A percentile compares a stretch with the other conserved stretches of the same genome.
phyloP scores from a whole-genome alignment of 2,888 invertebrate genomes.

The Brenthis hecate region DNA sequence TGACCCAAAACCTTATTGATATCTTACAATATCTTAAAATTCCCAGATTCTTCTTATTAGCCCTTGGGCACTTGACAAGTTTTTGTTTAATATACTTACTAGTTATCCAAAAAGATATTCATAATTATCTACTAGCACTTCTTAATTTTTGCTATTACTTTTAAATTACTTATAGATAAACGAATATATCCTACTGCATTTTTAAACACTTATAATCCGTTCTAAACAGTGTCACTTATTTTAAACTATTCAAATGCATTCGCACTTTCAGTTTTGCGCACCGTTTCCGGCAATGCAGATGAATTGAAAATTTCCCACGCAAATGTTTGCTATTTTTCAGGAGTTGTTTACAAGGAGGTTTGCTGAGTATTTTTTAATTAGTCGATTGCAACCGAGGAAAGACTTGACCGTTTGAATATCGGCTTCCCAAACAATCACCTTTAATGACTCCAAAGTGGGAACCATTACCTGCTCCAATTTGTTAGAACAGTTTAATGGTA shows the following conservation, averaged over 20 bases:
- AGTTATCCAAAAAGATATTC: too few species aligned
- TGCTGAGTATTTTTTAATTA: not conserved
- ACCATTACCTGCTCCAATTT: slow-evolving; percentile 42
- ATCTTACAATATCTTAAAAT: too few species aligned
- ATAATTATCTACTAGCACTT: too few species aligned
- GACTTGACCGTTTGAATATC: slow-evolving; percentile 1
- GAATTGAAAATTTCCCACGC: slow-evolving; percentile 26
- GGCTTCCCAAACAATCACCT: slow-evolving; percentile 34
- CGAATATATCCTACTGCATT: too few species aligned
- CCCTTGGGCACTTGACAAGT: too few species aligned
- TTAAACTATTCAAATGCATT: not conserved
- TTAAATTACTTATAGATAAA: too few species aligned
- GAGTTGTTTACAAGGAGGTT: not conserved
- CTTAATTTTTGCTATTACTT: too few species aligned
- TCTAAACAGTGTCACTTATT: not conserved
- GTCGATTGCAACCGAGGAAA: not conserved
- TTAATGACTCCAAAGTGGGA: slow-evolving; percentile 30
- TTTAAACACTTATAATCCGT: too few species aligned
- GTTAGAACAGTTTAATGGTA: slow-evolving; percentile 42
- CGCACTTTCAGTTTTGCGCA: slow-evolving; percentile 9
- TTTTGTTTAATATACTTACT: too few species aligned
- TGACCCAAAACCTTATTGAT: too few species aligned
- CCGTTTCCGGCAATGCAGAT: slow-evolving; percentile 26
- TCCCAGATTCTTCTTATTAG: too few species aligned
- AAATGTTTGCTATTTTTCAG: slow-evolving; percentile 8